Percentiles rank a stretch among this genome's conserved stretches.
phyloP scores from a whole-genome alignment of 2,888 invertebrate species.

The Apodemia zela region DNA sequence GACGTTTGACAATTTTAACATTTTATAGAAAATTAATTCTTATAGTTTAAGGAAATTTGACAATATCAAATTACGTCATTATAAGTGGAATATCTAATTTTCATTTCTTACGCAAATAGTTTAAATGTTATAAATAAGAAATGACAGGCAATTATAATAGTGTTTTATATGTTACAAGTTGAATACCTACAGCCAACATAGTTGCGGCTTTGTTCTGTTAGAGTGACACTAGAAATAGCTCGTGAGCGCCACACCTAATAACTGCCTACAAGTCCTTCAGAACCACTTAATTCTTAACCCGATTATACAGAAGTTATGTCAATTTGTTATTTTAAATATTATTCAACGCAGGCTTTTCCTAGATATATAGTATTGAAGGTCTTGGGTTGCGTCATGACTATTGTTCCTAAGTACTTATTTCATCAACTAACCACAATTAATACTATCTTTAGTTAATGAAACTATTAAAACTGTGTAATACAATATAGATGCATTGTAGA shows the following conservation, averaged over 20 bases:
- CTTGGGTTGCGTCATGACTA: conserved; percentile 27
- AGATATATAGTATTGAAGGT: conserved; percentile 25
- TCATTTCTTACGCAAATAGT: background rate
- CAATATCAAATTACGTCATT: conserved; percentile 11
- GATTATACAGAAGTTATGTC: conserved; percentile 52
- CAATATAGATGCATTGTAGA: conserved; percentile 1
- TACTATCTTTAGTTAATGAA: conserved; percentile 25
- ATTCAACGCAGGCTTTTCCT: conserved; percentile 49
- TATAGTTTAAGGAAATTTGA: conserved; percentile 9
- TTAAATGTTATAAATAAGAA: background rate
- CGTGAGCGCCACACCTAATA: conserved; percentile 71
- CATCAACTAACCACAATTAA: conserved; percentile 25
- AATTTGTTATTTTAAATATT: conserved; percentile 66
- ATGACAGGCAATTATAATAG: conserved; percentile 11
- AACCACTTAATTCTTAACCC: conserved; percentile 54
- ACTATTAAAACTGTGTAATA: conserved; percentile 15
- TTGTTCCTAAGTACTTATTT: conserved; percentile 25
- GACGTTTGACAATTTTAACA: conserved; percentile 1
- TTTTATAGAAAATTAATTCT: conserved; percentile 7
- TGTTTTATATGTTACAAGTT: conserved; percentile 6
- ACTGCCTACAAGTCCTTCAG: conserved; percentile 54
- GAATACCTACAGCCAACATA: conserved; percentile 17
- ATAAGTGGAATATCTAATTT: conserved; percentile 6
- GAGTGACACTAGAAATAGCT: conserved; percentile 39
- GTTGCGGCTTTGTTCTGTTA: conserved; percentile 20